These are phyloP conservation scores for Engystomops pustulosus DNA, from an alignment of 2,113 vertebrate genomes.

Conservation along the genomic window DNA sequence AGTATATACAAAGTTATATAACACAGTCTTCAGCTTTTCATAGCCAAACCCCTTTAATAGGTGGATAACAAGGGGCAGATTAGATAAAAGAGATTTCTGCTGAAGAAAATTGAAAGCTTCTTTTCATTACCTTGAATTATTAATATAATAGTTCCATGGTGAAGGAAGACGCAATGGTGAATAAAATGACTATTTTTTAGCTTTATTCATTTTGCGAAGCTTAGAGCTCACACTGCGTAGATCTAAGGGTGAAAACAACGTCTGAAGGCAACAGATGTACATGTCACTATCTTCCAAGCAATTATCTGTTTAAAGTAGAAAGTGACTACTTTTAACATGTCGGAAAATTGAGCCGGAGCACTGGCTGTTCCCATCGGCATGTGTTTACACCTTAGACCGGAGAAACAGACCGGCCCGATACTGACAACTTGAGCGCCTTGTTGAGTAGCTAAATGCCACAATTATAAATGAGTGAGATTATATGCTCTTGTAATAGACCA, in stretches of 20 bases:
- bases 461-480: neutral
- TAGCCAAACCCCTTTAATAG: neutral
- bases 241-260: neutral
- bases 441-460: neutral
- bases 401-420: neutral
- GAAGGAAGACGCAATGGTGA: neutral
- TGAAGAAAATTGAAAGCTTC: neutral
- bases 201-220: neutral
- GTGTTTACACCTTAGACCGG: neutral
- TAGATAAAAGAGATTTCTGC: too few species aligned
- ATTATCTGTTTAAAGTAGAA: conserved; percentile 5
- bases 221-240: neutral
- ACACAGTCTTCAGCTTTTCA: too few species aligned
- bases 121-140: neutral
- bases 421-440: neutral
- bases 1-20: too few species aligned
- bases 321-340: neutral
- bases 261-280: neutral
- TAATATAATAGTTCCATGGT: neutral
- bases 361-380: neutral
- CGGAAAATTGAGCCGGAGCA: neutral
- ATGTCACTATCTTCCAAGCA: neutral
- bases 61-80: neutral
- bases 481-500: neutral
- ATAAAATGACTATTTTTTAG: neutral